Evolutionary conservation across 92 coral and sea anemone species (phyloP).

Genomic region (Actinostola sp.): DNA sequence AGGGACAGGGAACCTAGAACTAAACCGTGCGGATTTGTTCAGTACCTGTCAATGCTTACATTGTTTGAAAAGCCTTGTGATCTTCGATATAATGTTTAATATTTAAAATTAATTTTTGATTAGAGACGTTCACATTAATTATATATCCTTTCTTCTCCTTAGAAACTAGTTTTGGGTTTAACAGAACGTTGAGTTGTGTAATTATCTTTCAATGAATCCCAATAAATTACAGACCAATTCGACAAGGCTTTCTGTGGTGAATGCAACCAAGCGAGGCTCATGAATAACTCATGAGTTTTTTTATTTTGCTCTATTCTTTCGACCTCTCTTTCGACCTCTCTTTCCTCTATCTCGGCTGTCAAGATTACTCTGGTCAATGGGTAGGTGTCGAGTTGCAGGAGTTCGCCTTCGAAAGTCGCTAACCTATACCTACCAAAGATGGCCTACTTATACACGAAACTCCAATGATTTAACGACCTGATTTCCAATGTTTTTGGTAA

Average conservation of each 20-base stretch:
- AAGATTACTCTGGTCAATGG: conserved; percentile 32
- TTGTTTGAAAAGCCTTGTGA: too few species aligned
- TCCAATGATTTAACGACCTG: conserved; percentile 4
- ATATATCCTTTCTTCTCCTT: too few species aligned
- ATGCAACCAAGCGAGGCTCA: conserved; percentile 7
- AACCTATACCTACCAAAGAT: neutral
- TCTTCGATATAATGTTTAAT: too few species aligned
- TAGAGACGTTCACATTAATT: too few species aligned
- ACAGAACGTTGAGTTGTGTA: too few species aligned
- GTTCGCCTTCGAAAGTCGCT: neutral
- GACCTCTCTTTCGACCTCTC: conserved; percentile 30
- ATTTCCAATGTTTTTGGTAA: conserved; percentile 29
- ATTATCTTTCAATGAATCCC: neutral
- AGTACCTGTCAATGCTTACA: too few species aligned
- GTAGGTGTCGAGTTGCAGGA: conserved; percentile 30
- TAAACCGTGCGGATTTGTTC: too few species aligned
- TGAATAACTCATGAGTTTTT: conserved; percentile 40
- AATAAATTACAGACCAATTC: neutral
- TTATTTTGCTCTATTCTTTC: conserved; percentile 17
- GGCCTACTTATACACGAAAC: neutral
- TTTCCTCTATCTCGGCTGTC: conserved; percentile 29
- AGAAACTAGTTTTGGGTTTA: too few species aligned
- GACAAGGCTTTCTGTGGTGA: conserved; percentile 6
- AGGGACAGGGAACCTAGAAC: too few species aligned
- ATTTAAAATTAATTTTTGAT: too few species aligned